Conservation (phyloP, 2,888 invertebrate species). For the Tholera decimalis region DNA sequence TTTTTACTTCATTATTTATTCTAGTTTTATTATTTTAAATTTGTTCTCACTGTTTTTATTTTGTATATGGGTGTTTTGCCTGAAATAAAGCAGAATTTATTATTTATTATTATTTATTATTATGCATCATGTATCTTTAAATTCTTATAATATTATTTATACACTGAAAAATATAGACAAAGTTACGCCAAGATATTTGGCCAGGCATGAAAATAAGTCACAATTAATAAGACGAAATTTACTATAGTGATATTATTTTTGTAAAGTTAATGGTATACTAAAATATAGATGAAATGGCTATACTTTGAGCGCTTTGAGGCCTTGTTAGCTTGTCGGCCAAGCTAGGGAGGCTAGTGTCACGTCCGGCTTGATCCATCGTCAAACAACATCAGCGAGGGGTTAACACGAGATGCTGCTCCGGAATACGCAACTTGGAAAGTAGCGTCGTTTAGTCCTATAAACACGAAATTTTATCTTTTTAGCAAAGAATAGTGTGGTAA, state of each 20-base stretch:
- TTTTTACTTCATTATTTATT: too few relatives aligned
- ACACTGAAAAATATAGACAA: background rate
- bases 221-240: background rate
- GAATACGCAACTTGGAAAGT: constrained; percentile 33
- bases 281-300: constrained; percentile 24
- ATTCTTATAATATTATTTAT: background rate
- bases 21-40: too few relatives aligned
- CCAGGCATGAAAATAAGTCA: background rate
- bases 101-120: background rate
- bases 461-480: constrained; percentile 1
- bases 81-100: too few relatives aligned
- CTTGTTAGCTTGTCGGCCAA: constrained; percentile 12
- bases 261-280: too few relatives aligned
- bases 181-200: background rate
- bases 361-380: constrained; percentile 26
- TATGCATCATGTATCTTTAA: background rate
- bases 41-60: too few relatives aligned
- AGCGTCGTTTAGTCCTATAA: constrained; percentile 1
- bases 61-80: too few relatives aligned
- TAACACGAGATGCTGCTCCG: constrained; percentile 15
- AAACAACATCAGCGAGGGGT: constrained; percentile 20
- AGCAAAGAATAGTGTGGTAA: background rate
- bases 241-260: constrained; percentile 4
- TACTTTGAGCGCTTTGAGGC: constrained; percentile 20
- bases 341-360: background rate